A percentile compares a stretch with the other conserved stretches of the same genome.
These are phyloP conservation scores for Eubasilissa splendida DNA, from an alignment of 2,888 invertebrate genomes.

Conservation along the genomic window DNA sequence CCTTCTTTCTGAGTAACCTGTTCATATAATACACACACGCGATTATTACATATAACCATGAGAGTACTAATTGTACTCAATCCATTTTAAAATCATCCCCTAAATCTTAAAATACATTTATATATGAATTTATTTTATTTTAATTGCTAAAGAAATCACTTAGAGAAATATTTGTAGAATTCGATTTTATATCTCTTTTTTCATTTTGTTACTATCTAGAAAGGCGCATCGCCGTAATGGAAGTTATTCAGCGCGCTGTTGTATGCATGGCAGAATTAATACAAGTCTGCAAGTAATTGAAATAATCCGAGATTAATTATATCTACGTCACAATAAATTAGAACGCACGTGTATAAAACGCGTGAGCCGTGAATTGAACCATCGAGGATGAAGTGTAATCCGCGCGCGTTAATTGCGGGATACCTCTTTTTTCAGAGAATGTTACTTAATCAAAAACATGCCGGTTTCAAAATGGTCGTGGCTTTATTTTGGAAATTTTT, in stretches of 20 bases:
- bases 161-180: too few relatives aligned
- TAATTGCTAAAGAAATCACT: too few relatives aligned
- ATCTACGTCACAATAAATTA: not conserved
- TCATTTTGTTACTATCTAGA: too few relatives aligned
- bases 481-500: not conserved
- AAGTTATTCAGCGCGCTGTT: not conserved
- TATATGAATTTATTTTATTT: too few relatives aligned
- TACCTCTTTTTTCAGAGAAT: not conserved
- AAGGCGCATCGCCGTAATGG: too few relatives aligned
- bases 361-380: not conserved
- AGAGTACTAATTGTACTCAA: too few relatives aligned
- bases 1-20: too few relatives aligned
- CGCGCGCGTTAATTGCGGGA: not conserved
- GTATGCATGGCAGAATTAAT: slow-evolving; percentile 19
- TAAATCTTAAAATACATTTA: too few relatives aligned
- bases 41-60: too few relatives aligned
- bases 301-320: slow-evolving; percentile 39
- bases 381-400: not conserved
- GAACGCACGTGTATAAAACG: slow-evolving; percentile 10
- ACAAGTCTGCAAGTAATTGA: slow-evolving; percentile 22
- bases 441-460: slow-evolving; percentile 1
- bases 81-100: too few relatives aligned
- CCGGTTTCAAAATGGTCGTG: slow-evolving; percentile 3
- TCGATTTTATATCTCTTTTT: too few relatives aligned
- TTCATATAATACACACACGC: too few relatives aligned